Evolutionary conservation across 2,888 invertebrate genomes (phyloP).

Genomic region (Lagria hirta): DNA sequence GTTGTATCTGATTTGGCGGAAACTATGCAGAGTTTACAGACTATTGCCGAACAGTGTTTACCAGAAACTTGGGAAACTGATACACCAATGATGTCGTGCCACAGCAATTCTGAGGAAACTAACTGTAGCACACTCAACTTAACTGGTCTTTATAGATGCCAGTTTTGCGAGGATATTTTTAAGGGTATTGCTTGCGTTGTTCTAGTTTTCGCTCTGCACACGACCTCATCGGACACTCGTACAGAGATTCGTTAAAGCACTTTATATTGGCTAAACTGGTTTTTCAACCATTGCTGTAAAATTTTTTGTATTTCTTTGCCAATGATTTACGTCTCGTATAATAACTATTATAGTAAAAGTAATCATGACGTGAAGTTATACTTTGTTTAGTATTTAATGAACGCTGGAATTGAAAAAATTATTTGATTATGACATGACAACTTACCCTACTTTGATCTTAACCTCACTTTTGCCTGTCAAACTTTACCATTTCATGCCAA

Average conservation of each 20-base stretch:
- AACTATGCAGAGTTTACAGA: conserved; percentile 53
- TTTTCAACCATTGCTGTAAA: too few relatives aligned
- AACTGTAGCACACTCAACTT: conserved; percentile 44
- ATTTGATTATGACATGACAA: too few relatives aligned
- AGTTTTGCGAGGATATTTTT: conserved; percentile 50
- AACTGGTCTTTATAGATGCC: conserved; percentile 47
- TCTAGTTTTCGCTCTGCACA: conserved; percentile 1
- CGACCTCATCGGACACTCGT: neutral
- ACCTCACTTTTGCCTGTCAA: too few relatives aligned
- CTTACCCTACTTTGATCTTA: too few relatives aligned
- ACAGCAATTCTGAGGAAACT: conserved; percentile 41
- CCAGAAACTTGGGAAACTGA: conserved; percentile 52
- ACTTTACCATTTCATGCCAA: too few relatives aligned
- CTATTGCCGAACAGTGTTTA: conserved; percentile 52
- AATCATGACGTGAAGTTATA: too few relatives aligned
- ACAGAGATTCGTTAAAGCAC: too few relatives aligned
- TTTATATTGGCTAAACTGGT: too few relatives aligned
- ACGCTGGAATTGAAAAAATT: too few relatives aligned
- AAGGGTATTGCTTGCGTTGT: conserved; percentile 37
- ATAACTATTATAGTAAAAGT: too few relatives aligned
- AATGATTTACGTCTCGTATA: neutral
- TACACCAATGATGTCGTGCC: conserved; percentile 42
- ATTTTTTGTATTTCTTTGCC: neutral
- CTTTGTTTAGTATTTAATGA: too few relatives aligned
- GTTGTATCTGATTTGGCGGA: conserved; percentile 50